Evolutionary conservation across 2,797 vertebrate genomes (phyloP).

Genomic region (Zalophus californianus): DNA sequence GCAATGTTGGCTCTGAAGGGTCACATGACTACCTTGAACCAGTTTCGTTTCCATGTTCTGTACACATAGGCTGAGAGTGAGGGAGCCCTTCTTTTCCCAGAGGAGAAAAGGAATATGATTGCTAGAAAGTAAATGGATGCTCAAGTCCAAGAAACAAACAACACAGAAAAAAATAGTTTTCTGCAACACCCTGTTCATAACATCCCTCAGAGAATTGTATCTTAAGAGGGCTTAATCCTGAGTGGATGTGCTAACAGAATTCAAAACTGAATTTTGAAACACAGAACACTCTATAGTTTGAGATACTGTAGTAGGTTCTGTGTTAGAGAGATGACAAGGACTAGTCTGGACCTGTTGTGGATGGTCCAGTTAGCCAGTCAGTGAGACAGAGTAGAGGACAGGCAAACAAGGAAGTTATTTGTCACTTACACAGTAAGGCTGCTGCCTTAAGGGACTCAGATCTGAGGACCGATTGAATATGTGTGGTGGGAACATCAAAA

Average conservation of each 20-base stretch:
- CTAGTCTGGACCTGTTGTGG: not conserved
- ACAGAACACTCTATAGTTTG: not conserved
- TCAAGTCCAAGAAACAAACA: not conserved
- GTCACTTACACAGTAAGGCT: not conserved
- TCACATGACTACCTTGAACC: no score
- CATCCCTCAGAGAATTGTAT: not conserved
- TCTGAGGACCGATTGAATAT: not conserved
- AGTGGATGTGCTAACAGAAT: not conserved
- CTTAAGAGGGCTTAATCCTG: not conserved
- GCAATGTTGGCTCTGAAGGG: not conserved
- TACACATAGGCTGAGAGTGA: not conserved
- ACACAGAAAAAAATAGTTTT: not conserved
- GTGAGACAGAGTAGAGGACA: not conserved
- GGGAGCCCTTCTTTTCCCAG: not conserved
- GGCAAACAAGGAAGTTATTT: not conserved
- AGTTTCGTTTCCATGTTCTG: not conserved
- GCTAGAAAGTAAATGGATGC: not conserved
- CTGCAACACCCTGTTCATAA: fast-evolving
- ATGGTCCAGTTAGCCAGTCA: not conserved
- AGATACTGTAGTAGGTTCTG: not conserved
- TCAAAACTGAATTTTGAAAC: not conserved
- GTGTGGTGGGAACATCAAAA: not conserved
- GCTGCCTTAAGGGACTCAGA: not conserved
- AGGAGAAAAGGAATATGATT: not conserved
- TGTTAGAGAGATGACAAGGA: not conserved